Evolutionary conservation across 2,888 invertebrate genomes (phyloP).

Genomic region (Orthosia gracilis): DNA sequence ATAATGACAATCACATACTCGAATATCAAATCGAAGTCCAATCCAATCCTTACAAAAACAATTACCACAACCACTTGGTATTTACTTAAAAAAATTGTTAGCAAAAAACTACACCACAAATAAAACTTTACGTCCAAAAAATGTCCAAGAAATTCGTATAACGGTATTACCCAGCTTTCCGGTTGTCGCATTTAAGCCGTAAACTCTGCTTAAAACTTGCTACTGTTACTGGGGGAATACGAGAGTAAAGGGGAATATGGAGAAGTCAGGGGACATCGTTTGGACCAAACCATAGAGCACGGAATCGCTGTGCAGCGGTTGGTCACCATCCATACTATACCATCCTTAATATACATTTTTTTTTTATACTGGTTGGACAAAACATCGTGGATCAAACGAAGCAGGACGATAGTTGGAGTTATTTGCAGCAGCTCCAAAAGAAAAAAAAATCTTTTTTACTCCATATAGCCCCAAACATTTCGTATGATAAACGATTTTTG

Average conservation of each 20-base stretch:
- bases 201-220: slow-evolving; percentile 64
- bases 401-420: too few relatives aligned
- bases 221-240: slow-evolving; percentile 33
- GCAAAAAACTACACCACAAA: slow-evolving; percentile 18
- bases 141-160: slow-evolving; percentile 43
- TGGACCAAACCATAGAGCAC: slow-evolving; percentile 28
- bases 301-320: background rate
- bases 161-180: slow-evolving; percentile 33
- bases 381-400: too few relatives aligned
- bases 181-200: slow-evolving; percentile 49
- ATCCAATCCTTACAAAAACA: background rate
- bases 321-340: too few relatives aligned
- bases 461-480: too few relatives aligned
- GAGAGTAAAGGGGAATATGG: slow-evolving; percentile 7
- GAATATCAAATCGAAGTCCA: too few relatives aligned
- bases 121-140: slow-evolving; percentile 44
- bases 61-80: background rate
- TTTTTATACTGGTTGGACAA: too few relatives aligned
- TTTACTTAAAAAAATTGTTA: background rate
- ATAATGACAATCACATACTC: background rate
- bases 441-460: too few relatives aligned
- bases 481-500: too few relatives aligned
- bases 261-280: slow-evolving; percentile 22
- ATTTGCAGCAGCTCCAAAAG: too few relatives aligned
- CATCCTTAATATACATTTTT: too few relatives aligned